These are phyloP conservation scores for Agrypnia vestita DNA, from an alignment of 1,140 invertebrate species.

Conservation along the genomic window DNA sequence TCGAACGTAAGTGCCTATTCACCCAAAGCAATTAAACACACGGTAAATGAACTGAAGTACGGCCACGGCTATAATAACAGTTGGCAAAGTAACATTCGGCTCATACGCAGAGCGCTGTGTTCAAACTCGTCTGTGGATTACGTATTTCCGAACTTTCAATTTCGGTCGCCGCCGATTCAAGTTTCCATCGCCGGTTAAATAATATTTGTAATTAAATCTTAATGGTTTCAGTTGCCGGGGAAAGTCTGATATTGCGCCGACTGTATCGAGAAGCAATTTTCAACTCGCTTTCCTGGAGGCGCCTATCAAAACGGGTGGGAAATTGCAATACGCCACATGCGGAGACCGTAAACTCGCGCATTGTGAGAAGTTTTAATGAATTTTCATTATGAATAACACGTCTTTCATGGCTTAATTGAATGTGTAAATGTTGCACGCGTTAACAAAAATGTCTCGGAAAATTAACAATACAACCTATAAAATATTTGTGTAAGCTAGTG, in stretches of 20 bases:
- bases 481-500: too few species aligned
- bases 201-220: constrained; percentile 57
- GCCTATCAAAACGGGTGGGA: constrained; percentile 11
- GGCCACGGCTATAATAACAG: neutral
- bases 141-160: constrained; percentile 49
- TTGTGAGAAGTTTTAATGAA: constrained; percentile 38
- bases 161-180: constrained; percentile 34
- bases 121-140: constrained; percentile 11
- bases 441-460: neutral
- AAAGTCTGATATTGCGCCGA: neutral
- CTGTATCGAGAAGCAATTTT: constrained; percentile 34
- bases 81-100: neutral
- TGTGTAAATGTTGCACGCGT: neutral
- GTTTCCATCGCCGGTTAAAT: constrained; percentile 46
- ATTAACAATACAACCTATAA: neutral
- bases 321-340: constrained; percentile 7
- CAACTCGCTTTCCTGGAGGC: constrained; percentile 7
- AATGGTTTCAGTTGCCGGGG: constrained; percentile 26
- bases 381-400: constrained; percentile 10
- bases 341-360: constrained; percentile 1
- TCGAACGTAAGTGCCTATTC: too few species aligned
- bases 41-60: too few species aligned
- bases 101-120: neutral
- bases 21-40: too few species aligned
- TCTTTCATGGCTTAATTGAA: constrained; percentile 18